Evolutionary conservation across 2,113 vertebrate genomes (phyloP), one percentile per base, ranked within the genome.

Genomic region (Abramis brama): DNA sequence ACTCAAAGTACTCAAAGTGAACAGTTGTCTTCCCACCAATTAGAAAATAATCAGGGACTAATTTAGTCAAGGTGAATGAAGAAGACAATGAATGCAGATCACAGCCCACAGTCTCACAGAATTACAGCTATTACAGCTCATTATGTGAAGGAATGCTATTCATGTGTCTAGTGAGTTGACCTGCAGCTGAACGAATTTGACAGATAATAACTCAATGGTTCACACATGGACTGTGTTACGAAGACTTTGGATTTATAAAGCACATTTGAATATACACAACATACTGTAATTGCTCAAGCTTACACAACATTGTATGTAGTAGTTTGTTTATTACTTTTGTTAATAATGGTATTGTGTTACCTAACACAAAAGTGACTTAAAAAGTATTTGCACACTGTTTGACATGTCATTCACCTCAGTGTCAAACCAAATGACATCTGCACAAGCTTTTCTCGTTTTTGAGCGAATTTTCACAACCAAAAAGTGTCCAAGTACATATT

Each of bases 91-190:
- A 27, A 43, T 81, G 60, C 21, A 45, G 13, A 45, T 62, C 23
- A 39, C 59, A 60, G 36, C 78, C 23, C 33, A 50, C 47, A 25
- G 5, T 50, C 17, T 45, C n/a, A 33, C 9, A 25, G 4, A 45
- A 75, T 50, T 25, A 75, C n/a, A 25, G 47, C 75, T 55, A 33
- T 78, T 74, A 74, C 43, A 50, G 73, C 47, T 52, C 75, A 57
- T 78, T 50, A 78, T 33, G 5, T 33, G 9, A 9, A 78, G 39
- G 73, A 45, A 75, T 75, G n/a, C 43, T 12, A 25, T 47, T 75
- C 39, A 74, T n/a, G 19, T 73, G n/a, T 71, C 19, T n/a, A 23
- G 19, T 39, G 36, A 23, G 1, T 10, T 43, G 70, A 2, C 21
- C 9, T 71, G 68, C 4, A 19, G 1, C 4, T 71, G 9, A 71